phyloP scores from a whole-genome alignment of 2,888 invertebrate genomes.

The Horisme vitalbata region DNA sequence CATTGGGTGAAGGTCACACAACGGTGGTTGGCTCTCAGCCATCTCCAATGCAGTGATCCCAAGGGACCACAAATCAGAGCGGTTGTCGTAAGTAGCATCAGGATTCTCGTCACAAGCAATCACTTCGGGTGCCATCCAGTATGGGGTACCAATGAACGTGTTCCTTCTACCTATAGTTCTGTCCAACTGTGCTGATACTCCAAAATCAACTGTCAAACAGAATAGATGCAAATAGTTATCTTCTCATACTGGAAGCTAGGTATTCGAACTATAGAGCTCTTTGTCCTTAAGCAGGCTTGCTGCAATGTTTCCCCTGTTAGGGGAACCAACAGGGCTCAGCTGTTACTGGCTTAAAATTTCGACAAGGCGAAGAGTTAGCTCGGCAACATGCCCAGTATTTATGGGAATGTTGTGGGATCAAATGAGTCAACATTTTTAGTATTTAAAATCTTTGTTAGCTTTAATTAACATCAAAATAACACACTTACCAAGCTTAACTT shows the following conservation, averaged over 20 bases:
- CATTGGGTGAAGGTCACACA: conserved; percentile 99
- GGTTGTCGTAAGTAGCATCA: conserved; percentile 99
- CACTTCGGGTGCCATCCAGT: conserved; percentile 99
- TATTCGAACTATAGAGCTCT: no score
- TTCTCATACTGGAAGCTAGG: neutral
- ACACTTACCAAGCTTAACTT: conserved; percentile 95
- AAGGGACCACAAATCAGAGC: conserved; percentile 94
- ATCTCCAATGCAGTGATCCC: conserved; percentile 99
- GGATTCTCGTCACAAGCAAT: conserved; percentile 99
- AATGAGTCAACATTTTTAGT: no score
- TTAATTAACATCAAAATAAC: neutral
- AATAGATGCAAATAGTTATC: neutral
- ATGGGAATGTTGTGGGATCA: no score
- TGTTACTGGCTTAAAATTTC: no score
- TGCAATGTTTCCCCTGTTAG: no score
- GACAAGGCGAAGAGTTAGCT: no score
- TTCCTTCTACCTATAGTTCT: conserved; percentile 99
- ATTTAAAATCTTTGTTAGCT: no score
- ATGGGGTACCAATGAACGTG: conserved; percentile 99
- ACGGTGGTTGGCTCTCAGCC: conserved; percentile 99
- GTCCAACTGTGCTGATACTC: conserved; percentile 99
- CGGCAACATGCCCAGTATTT: no score
- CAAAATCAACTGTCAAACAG: conserved; percentile 94
- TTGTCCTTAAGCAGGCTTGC: no score
- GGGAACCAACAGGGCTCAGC: no score